These are phyloP conservation scores for Abrostola triplasia DNA, from an alignment of 2,888 invertebrate genomes.

Conservation along the genomic window DNA sequence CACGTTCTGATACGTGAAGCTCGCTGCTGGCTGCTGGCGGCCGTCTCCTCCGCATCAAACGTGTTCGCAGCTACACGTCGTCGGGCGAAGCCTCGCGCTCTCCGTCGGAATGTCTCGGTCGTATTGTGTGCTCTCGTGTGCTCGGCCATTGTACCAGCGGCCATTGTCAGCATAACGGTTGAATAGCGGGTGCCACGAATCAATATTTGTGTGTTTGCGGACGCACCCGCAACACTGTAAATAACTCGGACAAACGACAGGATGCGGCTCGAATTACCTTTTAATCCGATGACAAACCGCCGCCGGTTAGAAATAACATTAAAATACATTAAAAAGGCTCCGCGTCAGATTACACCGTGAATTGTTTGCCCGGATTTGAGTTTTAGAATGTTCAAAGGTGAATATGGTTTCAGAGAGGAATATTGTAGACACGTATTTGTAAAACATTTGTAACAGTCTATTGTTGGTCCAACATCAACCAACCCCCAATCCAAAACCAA, in stretches of 20 bases:
- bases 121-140: slow-evolving; percentile 19
- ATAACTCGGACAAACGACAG: slow-evolving; percentile 37
- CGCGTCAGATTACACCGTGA: slow-evolving; percentile 49
- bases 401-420: slow-evolving; percentile 25
- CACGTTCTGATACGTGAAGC: slow-evolving; percentile 13
- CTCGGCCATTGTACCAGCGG: slow-evolving; percentile 25
- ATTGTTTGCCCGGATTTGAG: slow-evolving; percentile 35
- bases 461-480: slow-evolving; percentile 9
- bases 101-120: slow-evolving; percentile 37
- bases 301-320: slow-evolving; percentile 37
- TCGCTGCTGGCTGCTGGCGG: slow-evolving; percentile 16
- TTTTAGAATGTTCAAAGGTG: slow-evolving; percentile 49
- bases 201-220: slow-evolving; percentile 66
- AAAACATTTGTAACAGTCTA: slow-evolving; percentile 20
- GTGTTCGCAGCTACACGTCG: background rate
- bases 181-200: slow-evolving; percentile 53
- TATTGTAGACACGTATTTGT: slow-evolving; percentile 19
- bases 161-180: slow-evolving; percentile 59
- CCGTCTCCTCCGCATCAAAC: slow-evolving; percentile 21
- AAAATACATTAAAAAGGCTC: slow-evolving; percentile 43
- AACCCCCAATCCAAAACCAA: slow-evolving; percentile 4
- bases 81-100: slow-evolving; percentile 20
- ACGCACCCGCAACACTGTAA: slow-evolving; percentile 51
- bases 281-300: slow-evolving; percentile 49
- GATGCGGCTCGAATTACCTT: slow-evolving; percentile 47